Evolutionary conservation across 2,113 vertebrate genomes (phyloP).

Genomic region (Coptodon rendalli): DNA sequence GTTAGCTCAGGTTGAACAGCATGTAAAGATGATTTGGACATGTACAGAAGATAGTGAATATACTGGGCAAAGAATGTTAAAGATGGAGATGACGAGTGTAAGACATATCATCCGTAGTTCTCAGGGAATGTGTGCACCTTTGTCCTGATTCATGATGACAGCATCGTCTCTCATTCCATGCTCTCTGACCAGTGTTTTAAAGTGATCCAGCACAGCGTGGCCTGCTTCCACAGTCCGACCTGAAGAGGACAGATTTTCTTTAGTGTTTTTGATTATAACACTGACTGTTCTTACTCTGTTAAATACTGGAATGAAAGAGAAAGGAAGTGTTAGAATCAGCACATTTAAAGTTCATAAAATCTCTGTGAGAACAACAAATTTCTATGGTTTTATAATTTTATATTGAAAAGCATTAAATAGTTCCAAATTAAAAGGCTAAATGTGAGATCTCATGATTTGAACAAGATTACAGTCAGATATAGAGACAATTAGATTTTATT

Average conservation of each 20-base stretch:
- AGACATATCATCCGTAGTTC: neutral
- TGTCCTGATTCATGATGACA: slow-evolving; percentile 70
- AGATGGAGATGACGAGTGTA: neutral
- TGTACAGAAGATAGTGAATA: neutral
- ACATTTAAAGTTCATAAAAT: neutral
- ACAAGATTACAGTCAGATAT: neutral
- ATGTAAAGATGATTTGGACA: neutral
- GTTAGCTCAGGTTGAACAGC: neutral
- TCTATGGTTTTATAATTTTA: neutral
- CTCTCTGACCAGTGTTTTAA: slow-evolving; percentile 71
- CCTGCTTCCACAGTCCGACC: slow-evolving; percentile 71
- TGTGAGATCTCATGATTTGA: neutral
- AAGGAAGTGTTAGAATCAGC: neutral
- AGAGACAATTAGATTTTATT: neutral
- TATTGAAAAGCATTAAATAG: neutral
- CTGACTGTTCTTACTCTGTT: neutral
- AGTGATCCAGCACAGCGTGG: slow-evolving; percentile 66
- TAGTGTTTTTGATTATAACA: neutral
- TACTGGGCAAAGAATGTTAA: neutral
- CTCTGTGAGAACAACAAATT: neutral
- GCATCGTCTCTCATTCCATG: slow-evolving; percentile 69
- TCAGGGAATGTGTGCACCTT: slow-evolving; percentile 60
- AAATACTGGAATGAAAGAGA: neutral
- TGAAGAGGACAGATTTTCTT: slow-evolving; percentile 21
- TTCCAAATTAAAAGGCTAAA: neutral